Conservation (phyloP, 1,140 invertebrate species). For the Drosophila navojoa region DNA sequence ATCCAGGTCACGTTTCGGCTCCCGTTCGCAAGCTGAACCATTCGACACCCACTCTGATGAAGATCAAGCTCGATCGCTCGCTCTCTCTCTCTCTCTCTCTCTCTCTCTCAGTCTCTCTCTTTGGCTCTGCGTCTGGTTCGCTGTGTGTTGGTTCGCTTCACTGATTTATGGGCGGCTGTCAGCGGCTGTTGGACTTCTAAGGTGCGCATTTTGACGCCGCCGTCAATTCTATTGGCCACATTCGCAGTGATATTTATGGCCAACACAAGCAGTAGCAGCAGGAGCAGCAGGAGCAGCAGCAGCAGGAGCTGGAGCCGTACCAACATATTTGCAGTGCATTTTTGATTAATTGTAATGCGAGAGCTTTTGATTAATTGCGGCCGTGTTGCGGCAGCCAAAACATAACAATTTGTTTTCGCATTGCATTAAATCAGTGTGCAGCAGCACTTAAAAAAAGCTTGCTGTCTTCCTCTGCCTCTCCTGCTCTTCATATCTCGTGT, state of each 20-base stretch:
- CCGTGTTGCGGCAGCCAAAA: slow-evolving; percentile 50
- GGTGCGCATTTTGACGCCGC: slow-evolving; percentile 75
- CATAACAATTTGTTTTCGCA: slow-evolving; percentile 81
- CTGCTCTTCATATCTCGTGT: slow-evolving; percentile 36
- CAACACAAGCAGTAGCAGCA: not conserved
- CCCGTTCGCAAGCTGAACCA: not conserved
- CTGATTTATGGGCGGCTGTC: slow-evolving; percentile 58
- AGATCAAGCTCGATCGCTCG: not conserved
- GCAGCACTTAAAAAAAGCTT: not conserved
- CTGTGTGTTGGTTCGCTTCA: not conserved
- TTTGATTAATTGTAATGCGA: slow-evolving; percentile 81
- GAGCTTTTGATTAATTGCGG: slow-evolving; percentile 78
- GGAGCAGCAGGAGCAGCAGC: not conserved
- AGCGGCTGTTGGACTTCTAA: slow-evolving; percentile 45
- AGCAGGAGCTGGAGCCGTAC: too few relatives aligned
- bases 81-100: not conserved
- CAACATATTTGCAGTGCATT: slow-evolving; percentile 24
- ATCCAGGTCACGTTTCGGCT: not conserved
- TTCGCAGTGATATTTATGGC: slow-evolving; percentile 64
- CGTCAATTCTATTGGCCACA: slow-evolving; percentile 68
- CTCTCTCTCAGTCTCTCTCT: not conserved
- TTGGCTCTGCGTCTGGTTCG: not conserved
- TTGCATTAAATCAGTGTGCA: slow-evolving; percentile 70
- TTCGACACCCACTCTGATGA: slow-evolving; percentile 49
- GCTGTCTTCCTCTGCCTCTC: not conserved